Percentiles rank a stretch among this genome's conserved stretches.
phyloP scores from a whole-genome alignment of 2,797 vertebrate genomes.

The Macropodus opercularis region DNA sequence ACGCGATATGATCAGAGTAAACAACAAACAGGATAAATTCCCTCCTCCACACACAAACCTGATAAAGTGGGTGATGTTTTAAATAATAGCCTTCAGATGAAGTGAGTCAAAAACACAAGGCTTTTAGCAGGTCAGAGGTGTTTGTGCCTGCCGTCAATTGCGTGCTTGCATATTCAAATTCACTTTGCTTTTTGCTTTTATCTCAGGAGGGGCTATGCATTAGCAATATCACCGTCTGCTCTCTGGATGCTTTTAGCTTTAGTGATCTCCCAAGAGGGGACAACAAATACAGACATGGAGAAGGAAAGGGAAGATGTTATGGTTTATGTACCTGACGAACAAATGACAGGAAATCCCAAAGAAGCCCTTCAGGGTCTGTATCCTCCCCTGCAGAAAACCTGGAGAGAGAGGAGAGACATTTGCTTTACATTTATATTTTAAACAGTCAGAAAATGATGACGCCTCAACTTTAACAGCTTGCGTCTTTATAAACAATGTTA shows the following conservation, averaged over 20 bases:
- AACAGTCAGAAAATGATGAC: too few species aligned
- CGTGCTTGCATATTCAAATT: slow-evolving; percentile 28
- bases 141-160: slow-evolving; percentile 5
- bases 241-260: slow-evolving; percentile 47
- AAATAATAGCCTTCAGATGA: slow-evolving; percentile 36
- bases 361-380: slow-evolving; percentile 7
- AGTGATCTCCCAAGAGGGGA: slow-evolving; percentile 44
- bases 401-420: background rate
- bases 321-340: slow-evolving; percentile 4
- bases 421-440: too few species aligned
- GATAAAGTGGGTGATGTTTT: slow-evolving; percentile 32
- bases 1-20: slow-evolving; percentile 25
- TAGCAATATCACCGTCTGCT: slow-evolving; percentile 30
- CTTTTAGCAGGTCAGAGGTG: slow-evolving; percentile 58
- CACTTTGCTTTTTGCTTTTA: slow-evolving; percentile 57
- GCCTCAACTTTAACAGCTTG: too few species aligned
- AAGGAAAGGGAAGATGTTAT: background rate
- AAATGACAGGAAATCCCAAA: slow-evolving; percentile 16
- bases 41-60: background rate
- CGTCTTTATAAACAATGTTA: too few species aligned
- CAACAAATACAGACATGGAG: slow-evolving; percentile 6
- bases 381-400: background rate
- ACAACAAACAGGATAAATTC: slow-evolving; percentile 1
- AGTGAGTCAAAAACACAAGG: slow-evolving; percentile 42
- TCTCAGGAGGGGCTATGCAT: slow-evolving; percentile 43